Percentiles rank a stretch among this genome's conserved stretches.
These are phyloP conservation scores for Mythimna impura DNA, from an alignment of 2,888 invertebrate species.

Conservation along the genomic window DNA sequence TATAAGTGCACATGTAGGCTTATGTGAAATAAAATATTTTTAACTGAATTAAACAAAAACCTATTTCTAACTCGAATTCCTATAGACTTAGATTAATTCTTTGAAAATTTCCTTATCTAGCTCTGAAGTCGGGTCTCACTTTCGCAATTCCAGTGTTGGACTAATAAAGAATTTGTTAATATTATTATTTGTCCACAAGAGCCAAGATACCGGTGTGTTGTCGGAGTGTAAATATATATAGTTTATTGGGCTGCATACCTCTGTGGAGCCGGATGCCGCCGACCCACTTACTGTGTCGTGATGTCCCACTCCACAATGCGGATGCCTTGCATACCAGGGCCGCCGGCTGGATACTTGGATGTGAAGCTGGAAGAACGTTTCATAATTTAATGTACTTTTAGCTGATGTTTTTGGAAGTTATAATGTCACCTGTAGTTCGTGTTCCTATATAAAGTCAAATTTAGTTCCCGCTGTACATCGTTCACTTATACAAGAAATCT, in stretches of 20 bases:
- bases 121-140: background rate
- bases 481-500: too few species aligned
- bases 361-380: constrained; percentile 10
- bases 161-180: background rate
- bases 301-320: constrained; percentile 56
- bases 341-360: constrained; percentile 25
- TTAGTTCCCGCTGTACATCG: too few species aligned
- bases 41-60: too few species aligned
- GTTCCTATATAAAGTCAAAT: too few species aligned
- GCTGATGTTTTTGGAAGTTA: background rate
- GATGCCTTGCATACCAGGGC: constrained; percentile 59
- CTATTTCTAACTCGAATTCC: too few species aligned
- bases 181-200: constrained; percentile 26
- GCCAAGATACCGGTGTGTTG: constrained; percentile 34
- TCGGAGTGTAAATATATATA: constrained; percentile 68
- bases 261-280: constrained; percentile 63
- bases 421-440: too few species aligned
- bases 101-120: too few species aligned
- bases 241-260: constrained; percentile 69
- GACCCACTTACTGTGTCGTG: constrained; percentile 69
- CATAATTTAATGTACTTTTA: background rate
- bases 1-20: too few species aligned
- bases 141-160: background rate
- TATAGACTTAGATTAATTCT: too few species aligned
- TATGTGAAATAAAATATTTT: too few species aligned